A percentile compares a stretch with the other conserved stretches of the same genome.
phyloP scores from a whole-genome alignment of 2,888 invertebrate species.

The Hipparchia semele region DNA sequence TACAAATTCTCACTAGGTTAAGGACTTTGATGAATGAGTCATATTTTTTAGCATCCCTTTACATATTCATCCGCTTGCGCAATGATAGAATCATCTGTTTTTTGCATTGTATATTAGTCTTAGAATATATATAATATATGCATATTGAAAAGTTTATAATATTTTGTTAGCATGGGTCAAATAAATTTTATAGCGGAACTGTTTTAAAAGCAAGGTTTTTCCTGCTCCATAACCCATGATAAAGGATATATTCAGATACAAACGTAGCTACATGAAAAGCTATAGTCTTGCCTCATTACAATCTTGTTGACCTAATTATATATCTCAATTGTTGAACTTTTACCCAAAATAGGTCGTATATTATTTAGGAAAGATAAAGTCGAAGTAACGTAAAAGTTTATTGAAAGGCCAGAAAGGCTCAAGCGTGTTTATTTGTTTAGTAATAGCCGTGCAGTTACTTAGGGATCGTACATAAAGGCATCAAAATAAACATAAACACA shows the following conservation, averaged over 20 bases:
- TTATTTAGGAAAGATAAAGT: background rate
- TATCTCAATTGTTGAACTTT: too few relatives aligned
- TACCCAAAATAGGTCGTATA: too few relatives aligned
- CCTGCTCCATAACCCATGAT: too few relatives aligned
- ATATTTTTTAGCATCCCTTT: conserved; percentile 30
- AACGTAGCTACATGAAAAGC: background rate
- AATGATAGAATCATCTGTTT: conserved; percentile 25
- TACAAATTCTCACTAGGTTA: conserved; percentile 38
- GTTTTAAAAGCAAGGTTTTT: too few relatives aligned
- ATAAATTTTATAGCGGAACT: too few relatives aligned
- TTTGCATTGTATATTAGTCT: background rate
- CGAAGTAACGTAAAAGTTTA: background rate
- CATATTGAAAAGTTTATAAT: background rate
- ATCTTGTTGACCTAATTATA: background rate
- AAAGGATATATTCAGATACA: too few relatives aligned
- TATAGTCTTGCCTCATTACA: background rate
- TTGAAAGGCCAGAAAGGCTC: background rate
- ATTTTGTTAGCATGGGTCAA: too few relatives aligned
- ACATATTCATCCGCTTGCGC: conserved; percentile 32
- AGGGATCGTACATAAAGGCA: background rate
- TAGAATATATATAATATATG: background rate
- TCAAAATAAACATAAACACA: background rate
- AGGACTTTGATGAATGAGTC: conserved; percentile 40
- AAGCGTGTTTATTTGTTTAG: background rate
- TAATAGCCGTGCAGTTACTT: background rate